Evolutionary conservation across 2,113 vertebrate genomes (phyloP).

Genomic region (Channa maculata): DNA sequence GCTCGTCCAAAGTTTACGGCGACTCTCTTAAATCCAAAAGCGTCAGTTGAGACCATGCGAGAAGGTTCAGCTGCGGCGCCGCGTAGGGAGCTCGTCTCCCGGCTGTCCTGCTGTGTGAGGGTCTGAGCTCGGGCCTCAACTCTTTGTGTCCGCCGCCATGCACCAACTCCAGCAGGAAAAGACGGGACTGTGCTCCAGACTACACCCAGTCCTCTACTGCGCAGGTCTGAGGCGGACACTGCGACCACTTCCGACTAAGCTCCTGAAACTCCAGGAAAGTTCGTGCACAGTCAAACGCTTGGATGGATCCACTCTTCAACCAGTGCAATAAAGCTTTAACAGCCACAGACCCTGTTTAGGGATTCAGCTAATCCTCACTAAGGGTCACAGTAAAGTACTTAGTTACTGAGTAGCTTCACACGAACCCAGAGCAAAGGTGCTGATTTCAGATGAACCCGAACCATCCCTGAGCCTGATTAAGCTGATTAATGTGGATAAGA

Average conservation of each 20-base stretch:
- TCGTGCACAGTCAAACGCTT: too few relatives aligned
- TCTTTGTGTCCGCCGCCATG: conserved; percentile 79
- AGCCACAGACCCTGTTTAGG: too few relatives aligned
- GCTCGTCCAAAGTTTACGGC: conserved; percentile 44
- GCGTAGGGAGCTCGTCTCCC: conserved; percentile 30
- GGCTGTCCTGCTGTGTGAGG: conserved; percentile 11
- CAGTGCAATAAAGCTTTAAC: too few relatives aligned
- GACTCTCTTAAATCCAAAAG: conserved; percentile 27
- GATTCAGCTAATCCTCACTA: too few relatives aligned
- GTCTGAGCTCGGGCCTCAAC: conserved; percentile 54
- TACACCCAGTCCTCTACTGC: conserved; percentile 81
- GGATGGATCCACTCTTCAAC: too few relatives aligned
- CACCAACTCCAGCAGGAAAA: conserved; percentile 69
- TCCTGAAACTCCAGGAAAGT: too few relatives aligned
- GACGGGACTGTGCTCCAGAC: conserved; percentile 56
- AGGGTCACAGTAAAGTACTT: too few relatives aligned
- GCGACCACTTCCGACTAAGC: conserved; percentile 68
- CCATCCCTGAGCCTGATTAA: too few relatives aligned
- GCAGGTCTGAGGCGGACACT: conserved; percentile 67
- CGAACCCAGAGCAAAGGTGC: too few relatives aligned
- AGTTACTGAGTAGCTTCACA: too few relatives aligned
- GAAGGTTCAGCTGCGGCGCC: conserved; percentile 33
- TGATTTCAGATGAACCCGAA: too few relatives aligned
- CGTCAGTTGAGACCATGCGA: conserved; percentile 40
- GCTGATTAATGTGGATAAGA: too few relatives aligned